These are phyloP conservation scores for Leptinotarsa tumamoca DNA, from an alignment of 2,888 invertebrate genomes.

Conservation along the genomic window DNA sequence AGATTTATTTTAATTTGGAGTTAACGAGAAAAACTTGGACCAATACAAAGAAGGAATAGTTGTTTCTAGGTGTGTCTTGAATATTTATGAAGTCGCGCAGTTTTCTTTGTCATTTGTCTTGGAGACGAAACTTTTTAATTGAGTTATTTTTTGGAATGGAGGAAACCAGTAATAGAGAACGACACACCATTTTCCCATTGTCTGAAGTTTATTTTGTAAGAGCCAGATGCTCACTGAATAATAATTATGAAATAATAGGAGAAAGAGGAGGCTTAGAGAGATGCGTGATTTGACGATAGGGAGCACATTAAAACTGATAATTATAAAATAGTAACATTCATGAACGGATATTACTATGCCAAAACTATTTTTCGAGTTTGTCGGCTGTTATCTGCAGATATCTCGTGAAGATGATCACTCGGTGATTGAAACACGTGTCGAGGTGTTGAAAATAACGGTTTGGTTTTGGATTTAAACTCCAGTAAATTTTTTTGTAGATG, in stretches of 20 bases:
- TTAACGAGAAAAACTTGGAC: slow-evolving; percentile 62
- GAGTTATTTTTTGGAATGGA: slow-evolving; percentile 42
- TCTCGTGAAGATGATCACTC: too few species aligned
- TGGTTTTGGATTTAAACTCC: too few species aligned
- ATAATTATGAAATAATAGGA: neutral
- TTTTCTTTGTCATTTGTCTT: slow-evolving; percentile 33
- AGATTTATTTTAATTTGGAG: slow-evolving; percentile 65
- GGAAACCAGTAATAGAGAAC: slow-evolving; percentile 20
- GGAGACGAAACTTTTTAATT: slow-evolving; percentile 44
- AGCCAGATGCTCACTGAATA: slow-evolving; percentile 2
- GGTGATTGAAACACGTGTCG: too few species aligned
- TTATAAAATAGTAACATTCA: too few species aligned
- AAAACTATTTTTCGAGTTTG: too few species aligned
- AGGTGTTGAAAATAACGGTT: too few species aligned
- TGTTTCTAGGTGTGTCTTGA: slow-evolving; percentile 59
- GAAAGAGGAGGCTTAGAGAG: neutral
- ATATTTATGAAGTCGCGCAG: slow-evolving; percentile 51
- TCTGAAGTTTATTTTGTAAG: slow-evolving; percentile 15
- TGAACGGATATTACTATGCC: too few species aligned
- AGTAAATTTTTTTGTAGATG: too few species aligned
- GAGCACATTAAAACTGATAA: too few species aligned
- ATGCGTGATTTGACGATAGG: neutral
- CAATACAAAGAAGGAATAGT: slow-evolving; percentile 58
- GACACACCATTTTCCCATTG: slow-evolving; percentile 23
- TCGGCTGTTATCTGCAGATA: too few species aligned